Evolutionary conservation across 2,797 vertebrate genomes (phyloP), one percentile per base, ranked within the genome.

Genomic region (Spheniscus humboldti): DNA sequence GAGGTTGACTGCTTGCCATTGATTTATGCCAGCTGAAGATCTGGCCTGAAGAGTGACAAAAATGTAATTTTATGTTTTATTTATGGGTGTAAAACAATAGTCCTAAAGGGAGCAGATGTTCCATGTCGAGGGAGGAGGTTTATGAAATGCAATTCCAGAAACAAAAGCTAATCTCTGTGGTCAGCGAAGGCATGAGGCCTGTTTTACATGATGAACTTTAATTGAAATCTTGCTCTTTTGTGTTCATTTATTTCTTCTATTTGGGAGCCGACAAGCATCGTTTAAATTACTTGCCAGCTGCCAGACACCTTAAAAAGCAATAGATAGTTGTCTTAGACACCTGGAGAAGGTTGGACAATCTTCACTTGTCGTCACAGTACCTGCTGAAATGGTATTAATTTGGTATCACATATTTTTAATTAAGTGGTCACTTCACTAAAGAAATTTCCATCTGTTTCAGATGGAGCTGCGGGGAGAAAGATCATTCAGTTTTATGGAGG

Each of bases 41-140:
- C 91, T 97, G 94, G 91, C 94, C 89, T 88, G 97, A 96, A 97
- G 97, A 98, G 97, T 97, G 98, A 97, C 97, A 98, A 97, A 98
- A 98, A 97, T 97, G 97, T 98, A 97, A 98, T 97, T 94, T 97
- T 97, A 96, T 98, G 96, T 98, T 98, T 98, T 98, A 98, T 98
- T 98, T 98, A 97, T 97, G 97, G 97, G 93, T 97, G 96, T 97
- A 97, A 98, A 98, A 96, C 93, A 97, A 97, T 97, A 97, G 96
- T 97, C 96, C 95, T 97, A 62, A 39, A 94, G 96, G 94, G 96
- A 98, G 96, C 94, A 97, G 97, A 98, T 94, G 82, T 97, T 97
- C 95, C 88, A 71, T 71, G 86, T 94, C 96, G 43, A 88, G 80
- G 85, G 91, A 95, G 93, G 93, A 95, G 96, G 96, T 96, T 97